Conservation (phyloP, 2,888 invertebrate genomes). For the Selenia dentaria region DNA sequence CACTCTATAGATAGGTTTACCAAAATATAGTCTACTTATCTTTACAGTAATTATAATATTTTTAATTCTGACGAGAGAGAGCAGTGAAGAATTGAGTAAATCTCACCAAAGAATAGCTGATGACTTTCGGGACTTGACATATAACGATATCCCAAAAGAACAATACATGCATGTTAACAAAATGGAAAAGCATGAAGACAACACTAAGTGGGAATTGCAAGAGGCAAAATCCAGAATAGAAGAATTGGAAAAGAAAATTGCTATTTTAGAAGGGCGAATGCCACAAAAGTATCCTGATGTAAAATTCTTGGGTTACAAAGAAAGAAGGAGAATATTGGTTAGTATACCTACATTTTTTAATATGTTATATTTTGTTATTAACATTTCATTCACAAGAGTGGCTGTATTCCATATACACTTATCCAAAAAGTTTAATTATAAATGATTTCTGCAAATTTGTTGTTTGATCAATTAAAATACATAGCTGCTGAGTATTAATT, state of each 20-base stretch:
- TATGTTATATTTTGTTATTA: too few species aligned
- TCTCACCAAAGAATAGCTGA: slow-evolving; percentile 51
- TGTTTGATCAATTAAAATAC: too few species aligned
- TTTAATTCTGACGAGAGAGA: slow-evolving; percentile 48
- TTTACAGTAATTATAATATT: slow-evolving; percentile 66
- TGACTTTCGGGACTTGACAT: slow-evolving; percentile 50
- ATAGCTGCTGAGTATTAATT: too few species aligned
- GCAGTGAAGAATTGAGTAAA: slow-evolving; percentile 29
- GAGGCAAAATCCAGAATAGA: slow-evolving; percentile 87
- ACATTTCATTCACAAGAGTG: too few species aligned
- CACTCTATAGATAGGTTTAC: too few species aligned
- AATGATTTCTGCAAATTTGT: too few species aligned
- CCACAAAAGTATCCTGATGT: slow-evolving; percentile 96
- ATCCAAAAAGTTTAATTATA: too few species aligned
- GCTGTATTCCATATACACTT: too few species aligned
- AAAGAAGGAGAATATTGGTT: slow-evolving; percentile 96
- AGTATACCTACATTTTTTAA: slow-evolving; percentile 32
- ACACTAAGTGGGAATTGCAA: slow-evolving; percentile 77
- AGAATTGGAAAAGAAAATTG: slow-evolving; percentile 89
- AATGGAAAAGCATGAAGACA: slow-evolving; percentile 52
- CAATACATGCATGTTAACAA: slow-evolving; percentile 40
- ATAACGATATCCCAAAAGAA: slow-evolving; percentile 54
- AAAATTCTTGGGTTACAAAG: slow-evolving; percentile 95
- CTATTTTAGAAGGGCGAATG: slow-evolving; percentile 88
- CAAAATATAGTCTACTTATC: too few species aligned